These are phyloP conservation scores for Pseudocheirus occidentalis DNA, from an alignment of 2,797 vertebrate genomes.

Conservation along the genomic window DNA sequence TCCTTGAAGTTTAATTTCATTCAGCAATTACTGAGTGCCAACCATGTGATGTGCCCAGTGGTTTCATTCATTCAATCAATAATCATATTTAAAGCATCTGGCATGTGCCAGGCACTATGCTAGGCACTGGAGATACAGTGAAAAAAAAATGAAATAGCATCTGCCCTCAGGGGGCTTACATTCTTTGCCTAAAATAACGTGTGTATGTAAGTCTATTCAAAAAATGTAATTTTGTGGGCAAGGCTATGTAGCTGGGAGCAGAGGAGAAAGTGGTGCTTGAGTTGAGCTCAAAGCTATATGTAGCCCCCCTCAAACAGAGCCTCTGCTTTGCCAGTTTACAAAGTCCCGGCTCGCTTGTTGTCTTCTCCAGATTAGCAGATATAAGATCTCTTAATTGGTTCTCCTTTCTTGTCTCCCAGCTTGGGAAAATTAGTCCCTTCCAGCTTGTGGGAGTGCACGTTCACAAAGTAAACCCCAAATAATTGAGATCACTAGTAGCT, in stretches of 20 bases:
- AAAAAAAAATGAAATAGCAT: too few relatives aligned
- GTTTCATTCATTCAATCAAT: not conserved
- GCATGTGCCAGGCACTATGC: too few relatives aligned
- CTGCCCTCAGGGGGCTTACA: too few relatives aligned
- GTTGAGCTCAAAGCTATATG: not conserved
- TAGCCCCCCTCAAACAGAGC: too few relatives aligned
- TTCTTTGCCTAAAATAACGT: too few relatives aligned
- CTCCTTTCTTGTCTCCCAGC: not conserved
- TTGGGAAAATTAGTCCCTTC: not conserved
- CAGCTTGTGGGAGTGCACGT: too few relatives aligned
- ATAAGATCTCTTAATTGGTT: not conserved
- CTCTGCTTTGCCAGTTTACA: not conserved
- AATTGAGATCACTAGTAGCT: too few relatives aligned
- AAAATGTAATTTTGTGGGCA: not conserved
- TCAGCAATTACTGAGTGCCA: not conserved
- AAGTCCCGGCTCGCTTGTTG: not conserved
- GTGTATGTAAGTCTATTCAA: too few relatives aligned
- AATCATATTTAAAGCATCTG: not conserved
- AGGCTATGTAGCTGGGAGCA: not conserved
- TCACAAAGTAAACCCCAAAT: too few relatives aligned
- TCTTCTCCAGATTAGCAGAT: not conserved
- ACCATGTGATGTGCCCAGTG: not conserved
- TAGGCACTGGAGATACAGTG: too few relatives aligned
- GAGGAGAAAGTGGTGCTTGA: not conserved
- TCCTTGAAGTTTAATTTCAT: too few relatives aligned